Evolutionary conservation across 2,797 vertebrate species (phyloP).

Genomic region (Molothrus aeneus): DNA sequence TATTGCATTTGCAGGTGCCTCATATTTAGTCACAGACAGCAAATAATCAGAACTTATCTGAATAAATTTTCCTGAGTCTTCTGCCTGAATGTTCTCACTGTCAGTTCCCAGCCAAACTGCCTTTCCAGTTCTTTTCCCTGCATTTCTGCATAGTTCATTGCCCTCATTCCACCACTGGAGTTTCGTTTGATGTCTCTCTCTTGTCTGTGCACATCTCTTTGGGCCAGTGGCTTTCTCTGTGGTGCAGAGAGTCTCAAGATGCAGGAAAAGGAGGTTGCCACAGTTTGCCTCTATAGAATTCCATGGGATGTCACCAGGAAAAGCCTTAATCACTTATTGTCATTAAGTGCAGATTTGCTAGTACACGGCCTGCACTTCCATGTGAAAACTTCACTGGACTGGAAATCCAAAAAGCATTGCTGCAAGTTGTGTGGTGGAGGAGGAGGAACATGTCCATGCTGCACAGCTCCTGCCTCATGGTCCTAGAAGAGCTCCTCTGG

Average conservation of each 20-base stretch:
- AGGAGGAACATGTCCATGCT: neutral
- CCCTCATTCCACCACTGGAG: slow-evolving; percentile 12
- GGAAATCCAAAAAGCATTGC: neutral
- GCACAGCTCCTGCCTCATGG: rapidly evolving
- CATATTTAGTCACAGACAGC: neutral
- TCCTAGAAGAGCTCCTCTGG: neutral
- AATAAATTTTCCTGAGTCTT: slow-evolving; percentile 55
- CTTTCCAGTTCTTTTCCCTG: slow-evolving; percentile 46
- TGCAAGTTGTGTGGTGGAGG: neutral
- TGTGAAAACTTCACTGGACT: neutral
- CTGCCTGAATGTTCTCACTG: slow-evolving; percentile 23
- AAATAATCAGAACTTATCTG: slow-evolving; percentile 57
- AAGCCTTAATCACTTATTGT: neutral
- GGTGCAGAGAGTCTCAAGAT: neutral
- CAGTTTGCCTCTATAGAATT: neutral
- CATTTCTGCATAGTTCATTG: slow-evolving; percentile 47
- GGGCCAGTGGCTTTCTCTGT: neutral
- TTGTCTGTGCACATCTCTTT: neutral
- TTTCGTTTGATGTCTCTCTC: neutral
- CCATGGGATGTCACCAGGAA: neutral
- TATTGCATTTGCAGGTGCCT: slow-evolving; percentile 67
- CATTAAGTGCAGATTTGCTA: neutral
- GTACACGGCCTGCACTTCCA: neutral
- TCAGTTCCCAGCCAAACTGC: slow-evolving; percentile 40
- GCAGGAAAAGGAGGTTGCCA: neutral